Base-by-base conservation (phyloP, 2,888 invertebrate genomes). In the Tetragnatha montana region DNA sequence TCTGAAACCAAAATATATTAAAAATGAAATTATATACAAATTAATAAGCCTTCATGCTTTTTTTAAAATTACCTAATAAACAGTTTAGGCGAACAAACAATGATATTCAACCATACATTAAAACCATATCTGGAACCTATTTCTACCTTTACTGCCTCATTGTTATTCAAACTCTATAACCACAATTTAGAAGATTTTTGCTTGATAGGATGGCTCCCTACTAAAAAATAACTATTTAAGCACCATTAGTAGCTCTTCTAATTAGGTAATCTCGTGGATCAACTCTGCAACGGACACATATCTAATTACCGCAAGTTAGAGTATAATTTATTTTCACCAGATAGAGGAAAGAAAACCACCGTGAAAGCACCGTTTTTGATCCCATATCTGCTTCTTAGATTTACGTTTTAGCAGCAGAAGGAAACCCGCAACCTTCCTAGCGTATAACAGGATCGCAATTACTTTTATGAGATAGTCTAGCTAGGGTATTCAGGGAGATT, bases 401-500 rank as follows among this genome's bases (percentile, higher is more conserved):
- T 83, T 83, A 68, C 75, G 75, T 17, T 22, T 8, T n/a, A 60
- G 14, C 8, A 69, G 19, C 17, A 49, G 17, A 17, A n/a, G 47
- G 82, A 74, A 69, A 82, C 47, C 68, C 49, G 35, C 60, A 75
- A 75, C 60, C 19, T 75, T 76, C 68, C 22, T 49, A 10, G 68
- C 22, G 47, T 21, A 83, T 68, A 75, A 76, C 60, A 76, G 68
- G 75, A 68, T 83, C 35, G 75, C 68, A 83, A 83, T 83, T 83
- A 83, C 83, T 75, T 83, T 83, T 75, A 76, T 83, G 75, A 68
- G 47, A 12, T 75, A 75, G 60, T 10, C 60, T 17, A 12, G 35
- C 35, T 35, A 74, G 83, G n/a, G 68, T 47, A 35, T 68, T 83
- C 69, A 47, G 17, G 75, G 49, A 75, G 75, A 68, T 83, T 83